Conservation (phyloP, 2,888 invertebrate species). For the Prionchulus punctatus region DNA sequence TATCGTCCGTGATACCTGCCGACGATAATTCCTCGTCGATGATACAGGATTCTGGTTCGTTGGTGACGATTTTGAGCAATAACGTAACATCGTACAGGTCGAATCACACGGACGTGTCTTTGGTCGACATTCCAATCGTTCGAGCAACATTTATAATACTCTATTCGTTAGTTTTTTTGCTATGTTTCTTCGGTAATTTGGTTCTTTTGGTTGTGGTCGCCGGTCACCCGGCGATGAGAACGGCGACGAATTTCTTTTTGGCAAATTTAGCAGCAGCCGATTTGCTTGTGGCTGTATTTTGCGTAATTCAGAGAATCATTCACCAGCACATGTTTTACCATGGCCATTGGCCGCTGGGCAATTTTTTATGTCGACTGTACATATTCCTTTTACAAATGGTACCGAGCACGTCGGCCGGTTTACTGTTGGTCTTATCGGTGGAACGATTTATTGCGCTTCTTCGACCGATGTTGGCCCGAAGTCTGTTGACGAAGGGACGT, state of each 20-base stretch:
- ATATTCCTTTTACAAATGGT: conserved; percentile 72
- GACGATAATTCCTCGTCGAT: too few relatives aligned
- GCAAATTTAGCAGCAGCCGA: conserved; percentile 78
- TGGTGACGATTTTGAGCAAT: too few relatives aligned
- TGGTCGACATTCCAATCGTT: too few relatives aligned
- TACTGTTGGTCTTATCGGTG: conserved; percentile 64
- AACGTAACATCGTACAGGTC: too few relatives aligned
- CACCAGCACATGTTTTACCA: conserved; percentile 48
- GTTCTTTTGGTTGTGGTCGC: conserved; percentile 71
- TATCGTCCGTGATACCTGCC: too few relatives aligned
- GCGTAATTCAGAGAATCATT: conserved; percentile 70
- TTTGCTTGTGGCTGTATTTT: conserved; percentile 76
- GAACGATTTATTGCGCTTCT: conserved; percentile 63
- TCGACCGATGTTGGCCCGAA: conserved; percentile 23
- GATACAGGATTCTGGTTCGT: too few relatives aligned
- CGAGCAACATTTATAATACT: neutral
- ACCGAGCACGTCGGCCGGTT: conserved; percentile 67
- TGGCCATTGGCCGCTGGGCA: conserved; percentile 31
- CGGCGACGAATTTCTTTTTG: conserved; percentile 76
- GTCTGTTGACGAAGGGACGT: conserved; percentile 18
- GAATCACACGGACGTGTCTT: too few relatives aligned
- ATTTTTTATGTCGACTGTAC: conserved; percentile 74
- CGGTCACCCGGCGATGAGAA: conserved; percentile 59
- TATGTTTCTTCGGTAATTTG: conserved; percentile 47
- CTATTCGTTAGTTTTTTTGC: neutral